phyloP scores from a whole-genome alignment of 30 jellyfish, hydroid and myxozoan genomes.

The Clytia hemisphaerica region DNA sequence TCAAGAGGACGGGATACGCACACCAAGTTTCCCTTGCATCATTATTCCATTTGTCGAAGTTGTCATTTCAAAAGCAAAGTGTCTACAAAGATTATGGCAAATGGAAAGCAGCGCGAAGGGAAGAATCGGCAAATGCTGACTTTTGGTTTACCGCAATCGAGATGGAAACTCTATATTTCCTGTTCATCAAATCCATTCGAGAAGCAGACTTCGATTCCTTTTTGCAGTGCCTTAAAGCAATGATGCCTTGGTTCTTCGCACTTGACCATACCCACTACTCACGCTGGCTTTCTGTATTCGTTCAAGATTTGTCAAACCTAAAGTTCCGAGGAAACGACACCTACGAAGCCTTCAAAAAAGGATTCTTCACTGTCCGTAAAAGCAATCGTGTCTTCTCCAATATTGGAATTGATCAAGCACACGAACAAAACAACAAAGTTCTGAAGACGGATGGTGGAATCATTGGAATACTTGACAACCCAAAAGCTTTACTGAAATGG shows the following conservation, averaged over 20 bases:
- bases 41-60: neutral
- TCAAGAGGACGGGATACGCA: neutral
- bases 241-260: constrained; percentile 6
- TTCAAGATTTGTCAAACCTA: neutral
- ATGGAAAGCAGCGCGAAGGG: neutral
- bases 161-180: neutral
- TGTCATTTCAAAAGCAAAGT: neutral
- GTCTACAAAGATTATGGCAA: neutral
- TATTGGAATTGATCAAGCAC: constrained; percentile 44
- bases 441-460: constrained; percentile 54
- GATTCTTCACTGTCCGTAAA: constrained; percentile 15
- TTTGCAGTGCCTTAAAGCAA: neutral
- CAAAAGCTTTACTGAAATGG: constrained; percentile 36
- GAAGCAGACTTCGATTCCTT: neutral
- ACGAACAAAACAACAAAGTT: constrained; percentile 41
- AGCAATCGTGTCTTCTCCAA: constrained; percentile 19
- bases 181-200: neutral
- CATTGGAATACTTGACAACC: constrained; percentile 29
- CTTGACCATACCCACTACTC: constrained; percentile 33
- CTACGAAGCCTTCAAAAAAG: constrained; percentile 3
- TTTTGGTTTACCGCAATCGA: neutral
- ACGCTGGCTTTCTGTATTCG: constrained; percentile 30
- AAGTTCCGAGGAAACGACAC: too few species aligned
- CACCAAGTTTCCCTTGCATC: neutral
- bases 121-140: neutral